These are phyloP conservation scores for Myiozetetes cayanensis DNA, from an alignment of 2,113 vertebrate genomes.

Conservation along the genomic window DNA sequence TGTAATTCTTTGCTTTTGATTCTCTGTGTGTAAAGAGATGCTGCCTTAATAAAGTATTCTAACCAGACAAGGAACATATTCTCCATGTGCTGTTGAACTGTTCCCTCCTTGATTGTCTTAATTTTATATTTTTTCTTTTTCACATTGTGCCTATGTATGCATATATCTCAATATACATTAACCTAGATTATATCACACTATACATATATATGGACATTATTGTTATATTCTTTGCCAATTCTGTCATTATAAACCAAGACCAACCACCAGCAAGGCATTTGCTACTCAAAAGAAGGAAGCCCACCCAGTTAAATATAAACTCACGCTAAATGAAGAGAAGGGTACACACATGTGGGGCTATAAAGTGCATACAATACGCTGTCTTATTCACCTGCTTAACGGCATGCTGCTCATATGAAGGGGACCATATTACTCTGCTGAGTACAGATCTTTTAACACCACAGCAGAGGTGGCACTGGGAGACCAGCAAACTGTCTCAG, in stretches of 20 bases:
- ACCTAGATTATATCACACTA: not conserved
- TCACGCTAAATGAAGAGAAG: not conserved
- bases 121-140: not conserved
- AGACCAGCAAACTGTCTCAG: accelerated
- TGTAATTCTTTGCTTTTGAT: not conserved
- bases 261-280: not conserved
- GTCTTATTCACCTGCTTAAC: not conserved
- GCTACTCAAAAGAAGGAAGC: not conserved
- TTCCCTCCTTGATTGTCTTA: not conserved
- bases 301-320: not conserved
- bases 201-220: not conserved
- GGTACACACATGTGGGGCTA: not conserved
- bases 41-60: not conserved
- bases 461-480: accelerated
- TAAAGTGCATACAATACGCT: not conserved
- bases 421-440: not conserved
- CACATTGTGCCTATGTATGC: no score
- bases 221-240: not conserved
- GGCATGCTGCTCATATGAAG: not conserved
- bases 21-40: not conserved
- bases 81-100: not conserved
- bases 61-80: not conserved
- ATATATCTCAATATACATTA: not conserved
- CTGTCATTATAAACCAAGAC: not conserved
- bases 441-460: not conserved